Evolutionary conservation across 2,888 invertebrate genomes (phyloP), one percentile per base, ranked within the genome.

Genomic region (Megamerina dolium): DNA sequence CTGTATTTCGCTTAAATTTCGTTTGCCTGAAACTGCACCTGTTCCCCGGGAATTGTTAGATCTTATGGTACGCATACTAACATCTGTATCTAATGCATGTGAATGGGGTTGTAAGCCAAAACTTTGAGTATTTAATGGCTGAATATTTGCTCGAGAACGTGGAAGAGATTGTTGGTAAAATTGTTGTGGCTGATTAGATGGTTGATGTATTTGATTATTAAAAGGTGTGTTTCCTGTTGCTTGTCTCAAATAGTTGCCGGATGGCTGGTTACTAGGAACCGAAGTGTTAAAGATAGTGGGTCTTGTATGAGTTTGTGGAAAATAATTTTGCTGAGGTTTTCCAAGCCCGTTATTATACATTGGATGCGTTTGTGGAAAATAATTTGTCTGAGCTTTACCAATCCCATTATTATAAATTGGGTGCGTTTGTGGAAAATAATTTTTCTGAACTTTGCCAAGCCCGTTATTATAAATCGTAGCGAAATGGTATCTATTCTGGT

Each of bases 1-100:
- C 21, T 45, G 45, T 14, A 36, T 26, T 14, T 45, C 30, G 8
- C 23, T 27, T 13, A 37, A 31, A n/a, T 30, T 32, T 20, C 19
- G 42, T 2, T 20, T 34, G 4, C 14, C 20, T n/a, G 45, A 37
- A 12, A 12, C 18, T 4, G 16, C 23, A 9, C 16, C 26, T 26
- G 16, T 23, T 26, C 13, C n/a, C 26, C 12, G 10, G 20, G 16
- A 35, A 14, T 37, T 37, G 17, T 37, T 12, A 18, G 37, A 29
- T 29, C 37, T 37, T 4, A 37, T 13, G 3, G 18, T 21, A n/a
- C 33, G 12, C 18, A 33, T 18, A 37, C 43, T 21, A 43, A 8
- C 33, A 14, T 40, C 33, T n/a, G 33, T 40, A 33, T 33, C 33
- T 2, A 33, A 3, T 14, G 23, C 12, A 2, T 26, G 26, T 26